Percentiles rank a stretch among this genome's conserved stretches.
phyloP scores from a whole-genome alignment of 2,797 vertebrate genomes.

The Falco columbarius region DNA sequence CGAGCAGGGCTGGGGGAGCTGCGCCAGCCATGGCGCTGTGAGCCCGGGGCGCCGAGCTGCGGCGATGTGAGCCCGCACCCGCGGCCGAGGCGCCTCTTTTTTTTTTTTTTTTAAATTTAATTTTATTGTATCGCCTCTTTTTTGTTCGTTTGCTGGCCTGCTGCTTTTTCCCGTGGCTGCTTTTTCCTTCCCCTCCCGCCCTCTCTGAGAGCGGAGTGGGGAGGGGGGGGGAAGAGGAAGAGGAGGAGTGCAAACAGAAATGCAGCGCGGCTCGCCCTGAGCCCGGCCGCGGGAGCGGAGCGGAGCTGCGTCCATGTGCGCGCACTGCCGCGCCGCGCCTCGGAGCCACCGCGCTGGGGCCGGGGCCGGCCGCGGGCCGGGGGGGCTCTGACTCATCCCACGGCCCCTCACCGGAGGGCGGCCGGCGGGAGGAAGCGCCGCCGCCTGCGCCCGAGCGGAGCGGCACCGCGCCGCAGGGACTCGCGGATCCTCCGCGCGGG shows the following conservation, averaged over 20 bases:
- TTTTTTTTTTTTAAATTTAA: not conserved
- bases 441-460: slow-evolving; percentile 5
- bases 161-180: not conserved
- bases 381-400: slow-evolving; percentile 55
- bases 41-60: slow-evolving; percentile 24
- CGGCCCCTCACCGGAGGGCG: slow-evolving; percentile 8
- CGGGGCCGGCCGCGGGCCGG: not conserved
- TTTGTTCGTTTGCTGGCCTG: not conserved
- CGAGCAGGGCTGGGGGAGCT: slow-evolving; percentile 1
- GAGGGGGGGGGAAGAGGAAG: slow-evolving; percentile 34
- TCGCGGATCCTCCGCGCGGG: slow-evolving; percentile 8
- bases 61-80: slow-evolving; percentile 27
- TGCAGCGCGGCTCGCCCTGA: slow-evolving; percentile 68
- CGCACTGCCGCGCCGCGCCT: slow-evolving; percentile 2
- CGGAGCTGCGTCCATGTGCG: slow-evolving; percentile 52
- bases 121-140: not conserved
- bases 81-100: not conserved
- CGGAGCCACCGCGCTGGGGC: slow-evolving; percentile 50
- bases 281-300: slow-evolving; percentile 54
- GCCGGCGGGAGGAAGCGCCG: slow-evolving; percentile 1
- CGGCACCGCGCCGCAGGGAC: slow-evolving; percentile 1
- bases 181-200: slow-evolving; percentile 16
- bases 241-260: slow-evolving; percentile 51
- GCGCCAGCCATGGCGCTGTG: slow-evolving; percentile 22
- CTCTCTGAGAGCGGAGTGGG: slow-evolving; percentile 29